Percentiles rank a stretch among this genome's conserved stretches.
Conservation (phyloP, 2,797 vertebrate species). For the Antrozous pallidus region DNA sequence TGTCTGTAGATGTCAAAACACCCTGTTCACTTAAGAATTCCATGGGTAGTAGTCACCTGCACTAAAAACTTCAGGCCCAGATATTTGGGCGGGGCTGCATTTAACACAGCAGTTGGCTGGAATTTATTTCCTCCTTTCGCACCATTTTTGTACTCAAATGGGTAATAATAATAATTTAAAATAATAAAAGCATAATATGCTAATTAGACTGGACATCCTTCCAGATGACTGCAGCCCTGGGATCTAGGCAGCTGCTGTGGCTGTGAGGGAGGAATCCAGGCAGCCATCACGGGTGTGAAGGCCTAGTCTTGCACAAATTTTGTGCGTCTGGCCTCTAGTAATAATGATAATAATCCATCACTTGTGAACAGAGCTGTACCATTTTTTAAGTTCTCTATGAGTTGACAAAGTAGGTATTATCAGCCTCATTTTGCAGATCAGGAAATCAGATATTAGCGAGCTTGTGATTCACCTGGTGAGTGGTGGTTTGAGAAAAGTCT, state of each 20-base stretch:
- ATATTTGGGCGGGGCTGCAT: neutral
- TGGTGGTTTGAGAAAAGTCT: neutral
- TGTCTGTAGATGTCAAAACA: conserved; percentile 2
- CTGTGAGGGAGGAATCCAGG: no score
- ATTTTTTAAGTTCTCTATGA: neutral
- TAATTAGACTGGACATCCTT: no score
- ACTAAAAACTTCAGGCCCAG: neutral
- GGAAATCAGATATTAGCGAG: neutral
- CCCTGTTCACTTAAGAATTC: neutral
- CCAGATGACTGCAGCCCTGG: no score
- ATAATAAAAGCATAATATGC: neutral
- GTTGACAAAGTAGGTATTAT: neutral
- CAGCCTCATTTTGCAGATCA: neutral
- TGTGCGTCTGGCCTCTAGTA: no score
- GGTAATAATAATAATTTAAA: neutral
- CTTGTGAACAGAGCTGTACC: neutral
- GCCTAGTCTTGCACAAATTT: no score
- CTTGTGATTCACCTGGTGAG: neutral
- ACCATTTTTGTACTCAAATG: neutral
- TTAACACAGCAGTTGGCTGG: neutral
- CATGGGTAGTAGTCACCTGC: neutral
- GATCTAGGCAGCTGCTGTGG: no score
- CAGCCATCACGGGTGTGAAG: no score
- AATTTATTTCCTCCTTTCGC: neutral
- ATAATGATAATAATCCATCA: neutral